Percentiles rank a stretch among this genome's conserved stretches.
Evolutionary conservation across 1,140 invertebrate genomes (phyloP).

Genomic region (Acromyrmex charruanus): DNA sequence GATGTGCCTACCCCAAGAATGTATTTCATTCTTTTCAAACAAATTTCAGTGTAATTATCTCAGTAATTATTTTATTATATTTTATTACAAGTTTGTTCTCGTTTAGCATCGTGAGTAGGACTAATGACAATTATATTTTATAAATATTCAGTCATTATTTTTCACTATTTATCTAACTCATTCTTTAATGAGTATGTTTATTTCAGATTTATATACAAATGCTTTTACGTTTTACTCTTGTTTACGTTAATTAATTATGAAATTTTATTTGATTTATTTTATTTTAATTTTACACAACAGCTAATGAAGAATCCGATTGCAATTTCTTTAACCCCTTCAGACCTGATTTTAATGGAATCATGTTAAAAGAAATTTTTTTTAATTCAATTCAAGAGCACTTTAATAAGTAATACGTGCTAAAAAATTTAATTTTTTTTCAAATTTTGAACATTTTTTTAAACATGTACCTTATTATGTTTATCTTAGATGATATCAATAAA

Average conservation of each 20-base stretch:
- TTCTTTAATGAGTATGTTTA: background rate
- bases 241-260: background rate
- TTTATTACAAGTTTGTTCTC: background rate
- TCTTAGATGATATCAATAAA: no score
- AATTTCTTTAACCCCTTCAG: background rate
- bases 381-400: no score
- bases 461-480: no score
- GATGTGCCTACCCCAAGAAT: background rate
- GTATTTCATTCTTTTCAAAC: constrained; percentile 3
- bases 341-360: no score
- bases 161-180: background rate
- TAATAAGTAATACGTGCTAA: no score
- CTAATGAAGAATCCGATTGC: background rate
- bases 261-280: constrained; percentile 2
- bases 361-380: no score
- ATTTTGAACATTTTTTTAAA: no score
- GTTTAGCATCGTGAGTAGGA: background rate
- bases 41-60: background rate
- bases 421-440: no score
- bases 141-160: background rate
- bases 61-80: background rate
- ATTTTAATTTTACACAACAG: background rate
- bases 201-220: background rate
- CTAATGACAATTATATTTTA: background rate
- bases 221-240: background rate